Base-by-base conservation (phyloP, 2,888 invertebrate genomes). In the Acleris cristana region DNA sequence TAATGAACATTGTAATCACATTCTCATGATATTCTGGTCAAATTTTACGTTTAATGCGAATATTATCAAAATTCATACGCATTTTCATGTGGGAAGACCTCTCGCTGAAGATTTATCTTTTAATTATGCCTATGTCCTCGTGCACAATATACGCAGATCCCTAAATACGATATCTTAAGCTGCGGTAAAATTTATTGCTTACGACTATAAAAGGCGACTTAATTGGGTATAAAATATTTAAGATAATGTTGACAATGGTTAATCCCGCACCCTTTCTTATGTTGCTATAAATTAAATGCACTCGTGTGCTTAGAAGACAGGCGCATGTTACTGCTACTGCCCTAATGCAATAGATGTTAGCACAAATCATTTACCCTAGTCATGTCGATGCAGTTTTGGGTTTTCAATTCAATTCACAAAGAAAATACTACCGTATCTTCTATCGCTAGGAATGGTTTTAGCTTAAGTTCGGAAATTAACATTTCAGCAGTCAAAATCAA, bases 171-270 rank as follows among this genome's bases (percentile, higher is more conserved):
- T 81, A 82, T 79, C 80, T 80, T 79, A 71, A 67, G 72, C 73
- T 72, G 74, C 70, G 74, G 75, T 69, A 71, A 81, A 87, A 89
- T 90, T 90, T 88, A 90, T 88, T 72, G 79, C 77, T 55, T 45
- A 64, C 70, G 69, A 77, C 82, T 82, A 85, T 83, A 83, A 87
- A 86, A 84, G 70, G 71, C 63, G 73, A 76, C 79, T 88, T 85
- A 87, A 89, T 87, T 87, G 80, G 71, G 80, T 84, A 83, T 87
- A 86, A 82, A 90, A 89, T 87, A 86, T 88, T 85, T 83, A 91
- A 91, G 87, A 89, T 89, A 86, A 83, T 84, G 85, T 89, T 87
- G 81, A 89, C 90, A 90, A 85, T 86, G 78, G 85, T 79, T 90
- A 85, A 86, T 80, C 81, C 81, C 73, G 72, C 77, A 89, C 90